A percentile compares a stretch with the other conserved stretches of the same genome.
Evolutionary conservation across 2,113 vertebrate genomes (phyloP).

Genomic region (Misgurnus mizolepis): DNA sequence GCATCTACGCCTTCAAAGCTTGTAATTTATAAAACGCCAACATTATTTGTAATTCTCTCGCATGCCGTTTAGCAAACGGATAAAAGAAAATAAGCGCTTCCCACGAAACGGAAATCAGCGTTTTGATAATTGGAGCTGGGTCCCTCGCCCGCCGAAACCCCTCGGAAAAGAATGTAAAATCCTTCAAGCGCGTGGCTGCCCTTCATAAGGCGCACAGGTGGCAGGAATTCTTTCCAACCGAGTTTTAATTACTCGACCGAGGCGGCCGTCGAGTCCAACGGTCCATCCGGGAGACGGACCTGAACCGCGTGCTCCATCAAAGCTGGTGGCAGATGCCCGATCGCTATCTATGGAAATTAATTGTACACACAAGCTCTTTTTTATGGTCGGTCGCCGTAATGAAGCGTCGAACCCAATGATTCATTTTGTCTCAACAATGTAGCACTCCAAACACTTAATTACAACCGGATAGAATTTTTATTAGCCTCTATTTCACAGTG

Average conservation of each 20-base stretch:
- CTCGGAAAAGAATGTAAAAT: not conserved
- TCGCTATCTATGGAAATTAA: conserved; percentile 62
- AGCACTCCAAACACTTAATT: conserved; percentile 62
- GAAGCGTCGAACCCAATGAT: conserved; percentile 54
- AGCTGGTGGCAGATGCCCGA: conserved; percentile 58
- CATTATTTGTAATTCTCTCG: conserved; percentile 26
- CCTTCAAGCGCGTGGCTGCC: not conserved
- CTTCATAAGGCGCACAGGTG: conserved; percentile 32
- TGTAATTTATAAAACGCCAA: conserved; percentile 23
- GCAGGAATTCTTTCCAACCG: not conserved
- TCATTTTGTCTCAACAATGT: conserved; percentile 60
- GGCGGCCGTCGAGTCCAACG: not conserved
- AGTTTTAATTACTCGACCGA: conserved; percentile 27
- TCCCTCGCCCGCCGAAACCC: not conserved
- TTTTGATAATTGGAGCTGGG: conserved; percentile 28
- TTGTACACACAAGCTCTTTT: conserved; percentile 59
- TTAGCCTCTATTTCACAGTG: conserved; percentile 66
- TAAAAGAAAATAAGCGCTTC: conserved; percentile 24
- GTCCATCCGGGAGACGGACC: not conserved
- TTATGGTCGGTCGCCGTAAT: conserved; percentile 65
- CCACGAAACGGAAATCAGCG: conserved; percentile 12
- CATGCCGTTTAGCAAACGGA: conserved; percentile 27
- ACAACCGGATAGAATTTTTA: conserved; percentile 71
- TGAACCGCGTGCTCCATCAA: conserved; percentile 13
- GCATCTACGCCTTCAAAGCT: conserved; percentile 31